Percentiles rank a stretch among this genome's conserved stretches.
phyloP scores from a whole-genome alignment of 2,113 vertebrate genomes.

The Pseudorectes ferrugineus region DNA sequence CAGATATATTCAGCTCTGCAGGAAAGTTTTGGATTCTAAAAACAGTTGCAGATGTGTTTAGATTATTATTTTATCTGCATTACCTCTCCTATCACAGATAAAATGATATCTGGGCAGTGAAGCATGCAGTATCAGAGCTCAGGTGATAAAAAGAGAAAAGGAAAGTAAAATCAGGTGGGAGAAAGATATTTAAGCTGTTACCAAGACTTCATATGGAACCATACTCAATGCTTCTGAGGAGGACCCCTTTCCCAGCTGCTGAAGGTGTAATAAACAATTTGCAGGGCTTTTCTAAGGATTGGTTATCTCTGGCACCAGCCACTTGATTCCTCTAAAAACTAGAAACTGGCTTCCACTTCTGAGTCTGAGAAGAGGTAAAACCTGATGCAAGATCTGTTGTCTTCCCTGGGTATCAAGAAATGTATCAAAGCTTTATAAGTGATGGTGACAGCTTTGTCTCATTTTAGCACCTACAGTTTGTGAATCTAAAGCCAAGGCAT shows the following conservation, averaged over 20 bases:
- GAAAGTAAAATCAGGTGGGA: background rate
- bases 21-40: background rate
- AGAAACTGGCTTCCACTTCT: background rate
- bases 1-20: background rate
- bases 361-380: background rate
- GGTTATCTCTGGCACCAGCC: background rate
- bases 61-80: background rate
- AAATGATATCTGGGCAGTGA: background rate
- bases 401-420: background rate
- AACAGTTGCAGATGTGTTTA: background rate
- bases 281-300: background rate
- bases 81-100: background rate
- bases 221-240: background rate
- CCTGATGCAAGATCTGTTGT: background rate
- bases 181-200: background rate
- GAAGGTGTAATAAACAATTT: background rate
- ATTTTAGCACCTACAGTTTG: background rate
- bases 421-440: background rate
- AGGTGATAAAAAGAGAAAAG: background rate
- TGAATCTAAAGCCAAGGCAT: background rate
- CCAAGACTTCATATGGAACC: background rate
- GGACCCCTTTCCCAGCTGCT: background rate
- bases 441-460: background rate
- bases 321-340: conserved; percentile 28
- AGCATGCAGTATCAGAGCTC: background rate